Base-by-base conservation (phyloP, 2,113 vertebrate species). In the Pimephales promelas region DNA sequence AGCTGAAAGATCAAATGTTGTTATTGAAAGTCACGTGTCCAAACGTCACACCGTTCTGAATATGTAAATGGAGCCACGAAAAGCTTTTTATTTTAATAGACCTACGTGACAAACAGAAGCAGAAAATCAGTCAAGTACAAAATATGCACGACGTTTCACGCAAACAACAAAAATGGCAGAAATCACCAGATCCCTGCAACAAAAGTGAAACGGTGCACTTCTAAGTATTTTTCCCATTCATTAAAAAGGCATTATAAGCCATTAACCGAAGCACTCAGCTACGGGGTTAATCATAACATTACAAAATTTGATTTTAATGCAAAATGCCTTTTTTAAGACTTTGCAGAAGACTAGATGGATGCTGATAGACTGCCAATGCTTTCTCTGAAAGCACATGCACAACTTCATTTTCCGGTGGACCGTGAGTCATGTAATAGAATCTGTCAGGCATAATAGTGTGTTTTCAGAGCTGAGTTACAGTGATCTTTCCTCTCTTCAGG, bases 381-480 rank as follows among this genome's bases (percentile, higher is more conserved):
- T 24, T 28, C 13, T 49, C 45, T 47, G 2, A 18, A 54, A 22
- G 52, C 52, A 14, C 5, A 76, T 0, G 10, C 52, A 16, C 31
- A 76, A 13, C 52, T 59, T 40, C 13, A 78, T 61, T 76, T 40
- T 76, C 56, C 56, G 20, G 22, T 61, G 75, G 56, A 78, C 75
- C 61, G 34, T n/a, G 74, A 76, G 26, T 57, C 52, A 26, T 57
- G 49, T 57, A 76, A 76, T 76, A 14, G 52, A 76, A 34, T 36
- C 49, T 76, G 52, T 57, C 49, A 76, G 20, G 52, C 34, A 36
- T 36, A 36, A 57, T 36, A 28, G 10, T 34, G 52, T n/a, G 54
- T 56, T 57, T 28, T 36, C 18, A 34, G 49, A 56, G 73, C 22
- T 43, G 36, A 71, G 68, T 71, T 71, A 45, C 68, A 71, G 68